Conservation (phyloP, 2,888 invertebrate species). For the Didymodactylos carnosus region DNA sequence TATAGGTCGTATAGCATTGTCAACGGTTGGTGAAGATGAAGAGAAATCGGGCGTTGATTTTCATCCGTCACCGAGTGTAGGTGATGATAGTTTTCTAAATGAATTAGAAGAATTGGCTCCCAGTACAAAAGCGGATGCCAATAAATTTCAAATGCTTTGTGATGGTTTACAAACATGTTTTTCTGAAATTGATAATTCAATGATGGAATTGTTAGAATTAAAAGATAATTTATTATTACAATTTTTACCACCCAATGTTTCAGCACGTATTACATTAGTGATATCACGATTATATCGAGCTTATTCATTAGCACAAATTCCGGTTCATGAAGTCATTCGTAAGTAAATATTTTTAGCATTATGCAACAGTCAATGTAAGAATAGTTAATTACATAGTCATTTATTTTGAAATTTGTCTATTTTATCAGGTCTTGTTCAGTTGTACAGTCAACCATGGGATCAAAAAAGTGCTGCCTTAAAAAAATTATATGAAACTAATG, state of each 20-base stretch:
- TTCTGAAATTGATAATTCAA: conserved; percentile 26
- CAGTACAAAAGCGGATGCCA: conserved; percentile 20
- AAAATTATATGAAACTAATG: conserved; percentile 31
- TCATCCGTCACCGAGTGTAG: background rate
- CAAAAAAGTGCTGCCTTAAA: conserved; percentile 28
- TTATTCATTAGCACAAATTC: conserved; percentile 25
- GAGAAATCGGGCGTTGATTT: background rate
- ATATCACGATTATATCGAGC: conserved; percentile 10
- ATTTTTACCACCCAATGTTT: conserved; percentile 27
- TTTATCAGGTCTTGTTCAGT: conserved; percentile 26
- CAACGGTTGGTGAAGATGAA: background rate
- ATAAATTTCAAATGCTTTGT: conserved; percentile 31
- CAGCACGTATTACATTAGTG: conserved; percentile 20
- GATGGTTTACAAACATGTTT: conserved; percentile 28
- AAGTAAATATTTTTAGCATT: too few relatives aligned
- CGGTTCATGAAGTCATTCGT: conserved; percentile 29
- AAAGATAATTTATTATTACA: conserved; percentile 31
- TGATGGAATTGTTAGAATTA: conserved; percentile 28
- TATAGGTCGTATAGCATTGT: background rate
- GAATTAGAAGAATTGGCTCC: background rate
- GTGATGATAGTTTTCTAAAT: background rate
- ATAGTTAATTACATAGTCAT: too few relatives aligned
- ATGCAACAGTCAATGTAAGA: too few relatives aligned
- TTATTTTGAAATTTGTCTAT: too few relatives aligned
- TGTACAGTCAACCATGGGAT: conserved; percentile 34